These are phyloP conservation scores for Ceratosolen fusciceps DNA, from an alignment of 1,140 invertebrate genomes.

Conservation along the genomic window DNA sequence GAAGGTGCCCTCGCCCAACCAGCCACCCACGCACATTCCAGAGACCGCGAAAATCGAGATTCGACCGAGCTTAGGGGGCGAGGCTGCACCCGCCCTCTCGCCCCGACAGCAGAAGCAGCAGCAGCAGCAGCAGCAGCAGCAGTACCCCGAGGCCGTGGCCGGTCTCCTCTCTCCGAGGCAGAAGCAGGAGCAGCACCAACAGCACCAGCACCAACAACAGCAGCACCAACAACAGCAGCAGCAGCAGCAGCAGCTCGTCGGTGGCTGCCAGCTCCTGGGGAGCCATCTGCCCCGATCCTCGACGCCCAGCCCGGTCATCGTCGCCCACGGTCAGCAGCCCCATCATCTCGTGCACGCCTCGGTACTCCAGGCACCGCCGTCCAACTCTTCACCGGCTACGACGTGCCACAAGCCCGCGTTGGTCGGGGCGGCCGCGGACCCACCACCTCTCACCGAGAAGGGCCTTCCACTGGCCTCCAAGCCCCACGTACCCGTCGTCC, in stretches of 20 bases:
- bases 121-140: constrained; percentile 32
- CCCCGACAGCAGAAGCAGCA: constrained; percentile 58
- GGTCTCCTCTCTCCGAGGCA: constrained; percentile 60
- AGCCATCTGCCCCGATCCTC: constrained; percentile 65
- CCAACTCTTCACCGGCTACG: constrained; percentile 60
- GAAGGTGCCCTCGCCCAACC: constrained; percentile 69
- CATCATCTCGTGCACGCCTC: constrained; percentile 62
- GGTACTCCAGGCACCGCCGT: constrained; percentile 57
- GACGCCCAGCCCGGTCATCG: constrained; percentile 72
- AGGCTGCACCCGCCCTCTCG: constrained; percentile 54
- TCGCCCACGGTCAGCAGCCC: constrained; percentile 65
- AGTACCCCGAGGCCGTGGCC: constrained; percentile 22
- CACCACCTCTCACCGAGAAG: constrained; percentile 45
- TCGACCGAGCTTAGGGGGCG: constrained; percentile 59
- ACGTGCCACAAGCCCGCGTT: constrained; percentile 54
- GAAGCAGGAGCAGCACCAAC: constrained; percentile 61
- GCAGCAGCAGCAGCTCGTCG: constrained; percentile 62
- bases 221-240: constrained; percentile 43
- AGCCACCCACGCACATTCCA: constrained; percentile 68
- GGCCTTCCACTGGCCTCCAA: constrained; percentile 51
- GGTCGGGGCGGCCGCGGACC: no score
- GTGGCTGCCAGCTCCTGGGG: constrained; percentile 60
- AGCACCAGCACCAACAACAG: constrained; percentile 54
- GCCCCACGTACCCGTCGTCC: constrained; percentile 58
- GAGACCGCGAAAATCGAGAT: constrained; percentile 69